phyloP scores from a whole-genome alignment of 2,888 invertebrate genomes.

The Diaprepes abbreviatus region DNA sequence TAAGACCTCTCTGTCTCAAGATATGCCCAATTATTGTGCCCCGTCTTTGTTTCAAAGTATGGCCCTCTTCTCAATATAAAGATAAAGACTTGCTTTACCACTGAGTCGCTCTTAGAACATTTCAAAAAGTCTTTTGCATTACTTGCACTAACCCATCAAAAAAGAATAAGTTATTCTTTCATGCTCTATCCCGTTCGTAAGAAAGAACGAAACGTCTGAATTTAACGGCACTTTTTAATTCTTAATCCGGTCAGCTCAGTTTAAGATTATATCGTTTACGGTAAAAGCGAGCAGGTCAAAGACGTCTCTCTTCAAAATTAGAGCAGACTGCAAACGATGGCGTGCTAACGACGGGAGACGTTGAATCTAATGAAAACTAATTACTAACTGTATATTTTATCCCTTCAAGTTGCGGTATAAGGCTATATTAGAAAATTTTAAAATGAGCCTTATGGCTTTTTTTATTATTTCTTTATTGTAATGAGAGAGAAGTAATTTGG shows the following conservation, averaged over 20 bases:
- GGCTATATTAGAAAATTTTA: slow-evolving; percentile 18
- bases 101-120: too few relatives aligned
- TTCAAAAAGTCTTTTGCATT: too few relatives aligned
- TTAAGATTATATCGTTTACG: slow-evolving; percentile 12
- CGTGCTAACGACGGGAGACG: slow-evolving; percentile 44
- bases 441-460: slow-evolving; percentile 1
- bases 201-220: too few relatives aligned
- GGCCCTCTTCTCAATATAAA: too few relatives aligned
- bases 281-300: slow-evolving; percentile 1
- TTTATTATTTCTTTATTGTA: slow-evolving; percentile 12
- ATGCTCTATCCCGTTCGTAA: too few relatives aligned
- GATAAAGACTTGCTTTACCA: too few relatives aligned
- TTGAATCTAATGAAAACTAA: slow-evolving; percentile 47
- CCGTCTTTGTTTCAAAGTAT: too few relatives aligned
- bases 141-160: too few relatives aligned
- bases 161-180: too few relatives aligned
- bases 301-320: slow-evolving; percentile 36
- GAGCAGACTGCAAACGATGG: slow-evolving; percentile 35
- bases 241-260: background rate
- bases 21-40: too few relatives aligned
- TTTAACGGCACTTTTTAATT: too few relatives aligned
- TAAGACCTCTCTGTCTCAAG: too few relatives aligned
- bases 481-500: slow-evolving; percentile 1
- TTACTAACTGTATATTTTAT: slow-evolving; percentile 44
- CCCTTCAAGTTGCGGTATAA: slow-evolving; percentile 25